Evolutionary conservation across 2,888 invertebrate species (phyloP).

Genomic region (Trypoxylon attenuatum): DNA sequence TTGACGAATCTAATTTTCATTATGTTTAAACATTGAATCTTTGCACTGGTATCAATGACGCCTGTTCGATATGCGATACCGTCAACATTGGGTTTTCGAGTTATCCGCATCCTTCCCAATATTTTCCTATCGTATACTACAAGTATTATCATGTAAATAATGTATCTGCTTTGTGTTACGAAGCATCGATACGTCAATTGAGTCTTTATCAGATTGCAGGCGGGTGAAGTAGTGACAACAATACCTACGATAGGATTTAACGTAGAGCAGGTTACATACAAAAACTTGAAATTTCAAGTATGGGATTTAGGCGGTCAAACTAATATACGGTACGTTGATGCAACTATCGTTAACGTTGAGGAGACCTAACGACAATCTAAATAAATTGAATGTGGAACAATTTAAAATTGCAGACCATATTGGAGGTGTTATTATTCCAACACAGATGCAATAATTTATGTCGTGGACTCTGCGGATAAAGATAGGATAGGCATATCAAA

Average conservation of each 20-base stretch:
- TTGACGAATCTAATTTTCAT: too few species aligned
- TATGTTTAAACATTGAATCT: too few species aligned
- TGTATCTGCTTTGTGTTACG: too few species aligned
- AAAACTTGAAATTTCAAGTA: slow-evolving; percentile 99
- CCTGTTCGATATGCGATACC: too few species aligned
- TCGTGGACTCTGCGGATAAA: slow-evolving; percentile 98
- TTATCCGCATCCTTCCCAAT: too few species aligned
- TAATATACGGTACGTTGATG: slow-evolving; percentile 87
- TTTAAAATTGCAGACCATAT: slow-evolving; percentile 86
- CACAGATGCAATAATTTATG: slow-evolving; percentile 99
- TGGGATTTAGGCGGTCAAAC: slow-evolving; percentile 99
- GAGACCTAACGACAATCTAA: neutral
- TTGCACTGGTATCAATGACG: too few species aligned
- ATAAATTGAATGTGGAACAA: neutral
- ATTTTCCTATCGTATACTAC: too few species aligned
- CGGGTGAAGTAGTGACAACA: slow-evolving; percentile 98
- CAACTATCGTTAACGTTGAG: neutral
- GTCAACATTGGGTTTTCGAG: too few species aligned
- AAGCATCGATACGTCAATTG: slow-evolving; percentile 5
- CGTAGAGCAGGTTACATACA: slow-evolving; percentile 99
- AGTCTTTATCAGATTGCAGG: slow-evolving; percentile 83
- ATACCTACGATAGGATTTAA: slow-evolving; percentile 99
- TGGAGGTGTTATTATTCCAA: slow-evolving; percentile 99
- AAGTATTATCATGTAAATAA: too few species aligned
- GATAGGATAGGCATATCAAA: slow-evolving; percentile 99